Base-by-base conservation (phyloP, 2,888 invertebrate genomes). In the Omphaloscelis lunosa region DNA sequence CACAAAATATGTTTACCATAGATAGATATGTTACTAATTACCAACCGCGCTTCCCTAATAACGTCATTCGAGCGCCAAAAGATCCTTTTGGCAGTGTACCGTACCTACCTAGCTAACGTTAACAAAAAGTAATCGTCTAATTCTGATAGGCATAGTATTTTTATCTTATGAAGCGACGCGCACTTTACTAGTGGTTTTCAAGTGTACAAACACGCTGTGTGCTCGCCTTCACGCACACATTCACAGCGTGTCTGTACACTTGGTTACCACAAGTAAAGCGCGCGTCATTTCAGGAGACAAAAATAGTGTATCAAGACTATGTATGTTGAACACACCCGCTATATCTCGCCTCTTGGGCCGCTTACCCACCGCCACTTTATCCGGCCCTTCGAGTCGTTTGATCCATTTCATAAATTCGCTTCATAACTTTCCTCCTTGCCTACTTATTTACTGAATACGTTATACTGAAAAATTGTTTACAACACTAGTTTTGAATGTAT, bases 341-440 rank as follows among this genome's bases (percentile, higher is more conserved):
- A n/a, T 12, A 62, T 69, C 85, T 74, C 56, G 53, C 74, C 34
- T n/a, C 77, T 82, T 86, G 84, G n/a, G 15, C 80, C 85, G 72
- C 12, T 48, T 23, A 20, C 62, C 45, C 63, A 66, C 77, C 74
- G 80, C 62, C 79, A 85, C 83, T 86, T 79, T 91, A 91, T 86
- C 84, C 91, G 86, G 86, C 88, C 85, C 89, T 88, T 82, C 84
- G 85, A 88, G 85, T 89, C 86, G 89, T 93, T 93, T 93, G 93
- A 92, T 94, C 93, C 93, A 94, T 94, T 94, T 94, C 93, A 93
- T 93, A 94, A 94, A 94, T 94, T 93, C 92, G 92, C 92, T 94
- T 92, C 92, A 92, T 92, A 92, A 92, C 90, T 93, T 93, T 88
- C 84, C 89, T 90, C 85, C 86, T 88, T 85, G 89, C 86, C 89